Evolutionary conservation across 2,113 vertebrate species (phyloP).

Genomic region (Colius striatus): DNA sequence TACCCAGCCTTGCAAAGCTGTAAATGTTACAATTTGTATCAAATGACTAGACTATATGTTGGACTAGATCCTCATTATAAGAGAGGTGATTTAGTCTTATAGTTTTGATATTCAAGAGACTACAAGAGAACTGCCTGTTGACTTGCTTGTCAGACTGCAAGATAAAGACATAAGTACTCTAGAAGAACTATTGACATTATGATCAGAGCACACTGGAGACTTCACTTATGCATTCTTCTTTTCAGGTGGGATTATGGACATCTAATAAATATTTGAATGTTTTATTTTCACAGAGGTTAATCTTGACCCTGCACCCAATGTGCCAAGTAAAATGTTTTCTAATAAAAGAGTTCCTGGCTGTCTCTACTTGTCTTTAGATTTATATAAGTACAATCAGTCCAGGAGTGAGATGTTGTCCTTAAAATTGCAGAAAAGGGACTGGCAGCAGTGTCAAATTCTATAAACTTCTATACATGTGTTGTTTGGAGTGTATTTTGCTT

Average conservation of each 20-base stretch:
- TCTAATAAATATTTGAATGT: background rate
- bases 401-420: background rate
- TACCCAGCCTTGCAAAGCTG: background rate
- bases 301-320: background rate
- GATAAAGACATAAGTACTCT: background rate
- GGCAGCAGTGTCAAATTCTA: background rate
- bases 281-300: background rate
- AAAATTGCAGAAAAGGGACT: background rate
- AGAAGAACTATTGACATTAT: background rate
- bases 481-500: background rate
- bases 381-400: background rate
- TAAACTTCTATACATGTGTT: background rate
- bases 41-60: background rate
- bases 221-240: background rate
- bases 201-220: background rate
- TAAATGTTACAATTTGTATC: background rate
- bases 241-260: background rate
- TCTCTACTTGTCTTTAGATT: background rate
- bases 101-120: background rate
- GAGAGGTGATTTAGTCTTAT: background rate
- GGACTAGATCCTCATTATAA: background rate
- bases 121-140: background rate
- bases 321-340: background rate
- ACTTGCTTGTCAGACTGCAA: background rate
- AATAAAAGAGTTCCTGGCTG: background rate